phyloP scores from a whole-genome alignment of 2,113 vertebrate species.

The Pollimyrus isidori region DNA sequence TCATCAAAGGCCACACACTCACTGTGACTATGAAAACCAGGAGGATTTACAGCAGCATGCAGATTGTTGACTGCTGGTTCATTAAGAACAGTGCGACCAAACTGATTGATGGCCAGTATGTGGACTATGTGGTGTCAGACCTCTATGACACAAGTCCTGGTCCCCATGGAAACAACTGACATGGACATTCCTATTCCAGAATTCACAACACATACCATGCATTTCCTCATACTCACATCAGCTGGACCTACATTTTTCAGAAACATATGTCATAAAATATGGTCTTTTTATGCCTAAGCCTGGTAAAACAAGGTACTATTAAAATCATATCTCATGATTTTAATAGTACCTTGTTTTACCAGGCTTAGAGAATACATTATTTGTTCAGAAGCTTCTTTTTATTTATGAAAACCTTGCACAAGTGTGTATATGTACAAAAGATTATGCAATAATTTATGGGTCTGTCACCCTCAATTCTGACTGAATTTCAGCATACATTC shows the following conservation, averaged over 20 bases:
- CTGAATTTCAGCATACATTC: background rate
- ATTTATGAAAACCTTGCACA: background rate
- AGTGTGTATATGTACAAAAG: background rate
- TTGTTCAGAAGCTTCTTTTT: background rate
- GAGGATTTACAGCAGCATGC: slow-evolving; percentile 76
- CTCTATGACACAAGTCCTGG: slow-evolving; percentile 75
- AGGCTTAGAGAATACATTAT: background rate
- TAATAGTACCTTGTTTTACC: background rate
- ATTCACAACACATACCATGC: background rate
- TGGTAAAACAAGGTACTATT: no score
- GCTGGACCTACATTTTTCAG: background rate
- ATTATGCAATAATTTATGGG: background rate
- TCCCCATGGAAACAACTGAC: slow-evolving; percentile 35
- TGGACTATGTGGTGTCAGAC: slow-evolving; percentile 80
- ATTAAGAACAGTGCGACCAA: slow-evolving; percentile 77
- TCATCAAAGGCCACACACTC: slow-evolving; percentile 67
- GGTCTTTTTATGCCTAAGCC: no score
- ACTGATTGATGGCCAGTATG: slow-evolving; percentile 80
- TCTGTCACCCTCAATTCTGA: background rate
- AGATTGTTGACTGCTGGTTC: slow-evolving; percentile 89
- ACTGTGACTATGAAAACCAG: slow-evolving; percentile 82
- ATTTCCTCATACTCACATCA: background rate
- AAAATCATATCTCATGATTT: no score
- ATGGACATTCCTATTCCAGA: background rate
- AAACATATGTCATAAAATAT: background rate